Evolutionary conservation across 2,113 vertebrate species (phyloP), one percentile per base, ranked within the genome.

Genomic region (Plectropomus leopardus): DNA sequence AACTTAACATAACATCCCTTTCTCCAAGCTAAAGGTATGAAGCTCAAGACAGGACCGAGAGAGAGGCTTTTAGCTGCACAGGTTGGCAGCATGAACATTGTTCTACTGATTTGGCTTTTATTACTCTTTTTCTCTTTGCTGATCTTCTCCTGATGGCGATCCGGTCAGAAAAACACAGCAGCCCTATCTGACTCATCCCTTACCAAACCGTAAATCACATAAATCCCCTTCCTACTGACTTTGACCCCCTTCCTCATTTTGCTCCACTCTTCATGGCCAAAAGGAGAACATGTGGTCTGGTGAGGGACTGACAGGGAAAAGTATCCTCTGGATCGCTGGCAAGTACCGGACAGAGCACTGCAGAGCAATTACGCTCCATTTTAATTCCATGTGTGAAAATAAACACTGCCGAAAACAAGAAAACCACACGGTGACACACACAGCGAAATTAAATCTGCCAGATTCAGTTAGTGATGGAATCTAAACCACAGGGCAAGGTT

Each of bases 221-320:
- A 79, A 88, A 90, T 81, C 84, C 82, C 53, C 60, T 82, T 89
- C 63, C 71, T 84, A 80, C 86, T 54, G 66, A 65, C 61, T 85
- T 51, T 85, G 80, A 89, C 55, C 67, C 36, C 71, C n/a, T 85
- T 66, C 7, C 13, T 74, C n/a, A 48, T 77, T 87, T 51, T n/a
- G 26, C 75, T 86, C 60, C 82, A 42, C 80, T 44, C 65, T 84
- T 26, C 51, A 21, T 24, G 55, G 64, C 75, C 83, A 76, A 83
- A 76, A 72, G 7, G 26, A 76, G 76, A 79, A 82, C 79, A 87
- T 77, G 71, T 77, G 87, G 58, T 76, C 54, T 42, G 40, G 57
- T 61, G 68, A 58, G 83, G 70, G 76, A 76, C 54, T 45, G 58
- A 45, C 34, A 8, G 23, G 60, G 59, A 45, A 44, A 55, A 60